Base-by-base conservation (phyloP, 2,113 vertebrate species). In the Atrichornis clamosus region DNA sequence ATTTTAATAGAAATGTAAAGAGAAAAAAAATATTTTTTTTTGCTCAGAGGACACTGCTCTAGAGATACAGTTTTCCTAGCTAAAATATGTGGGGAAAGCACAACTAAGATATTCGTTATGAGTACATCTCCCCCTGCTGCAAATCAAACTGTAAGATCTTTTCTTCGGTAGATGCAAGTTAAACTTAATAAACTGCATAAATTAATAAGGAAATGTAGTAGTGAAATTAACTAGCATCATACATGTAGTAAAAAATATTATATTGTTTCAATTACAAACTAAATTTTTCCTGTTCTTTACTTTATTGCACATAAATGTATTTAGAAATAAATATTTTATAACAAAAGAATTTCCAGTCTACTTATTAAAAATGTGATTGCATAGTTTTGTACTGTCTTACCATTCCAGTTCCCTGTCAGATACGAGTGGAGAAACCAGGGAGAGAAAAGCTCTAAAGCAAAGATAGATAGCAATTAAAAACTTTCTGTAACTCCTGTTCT, bases 111-210 rank as follows among this genome's bases (percentile, higher is more conserved):
- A 82, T 91, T 90, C 3, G 53, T 74, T 86, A 87, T 60, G 28
- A 88, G 32, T 41, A 94, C 44, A 77, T 93, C 84, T 84, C 63
- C 58, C 39, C 49, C 85, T 96, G 79, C 86, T 92, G 69, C 75
- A 95, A 91, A 83, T 84, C 76, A 94, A 92, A 93, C 22, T 63
- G 18, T 65, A 76, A 93, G 69, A 76, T 63, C 42, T 46, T 41
- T 78, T 89, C n/a, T 87, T 50, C 22, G 68, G n/a, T 83, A 69
- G 33, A 56, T 58, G 32, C 24, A 84, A 62, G n/a, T 86, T 76
- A 81, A 91, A 93, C 19, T 84, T 92, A 92, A 89, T 89, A 84
- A 95, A 76, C 27, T 52, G 24, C 49, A 94, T 59, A 91, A 86
- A 91, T 76, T 95, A 94, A 85, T 76, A 68, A 60, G 18, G 42